A percentile compares a stretch with the other conserved stretches of the same genome.
These are phyloP conservation scores for Anarhynchus alexandrinus DNA, from an alignment of 2,113 vertebrate species.

Conservation along the genomic window DNA sequence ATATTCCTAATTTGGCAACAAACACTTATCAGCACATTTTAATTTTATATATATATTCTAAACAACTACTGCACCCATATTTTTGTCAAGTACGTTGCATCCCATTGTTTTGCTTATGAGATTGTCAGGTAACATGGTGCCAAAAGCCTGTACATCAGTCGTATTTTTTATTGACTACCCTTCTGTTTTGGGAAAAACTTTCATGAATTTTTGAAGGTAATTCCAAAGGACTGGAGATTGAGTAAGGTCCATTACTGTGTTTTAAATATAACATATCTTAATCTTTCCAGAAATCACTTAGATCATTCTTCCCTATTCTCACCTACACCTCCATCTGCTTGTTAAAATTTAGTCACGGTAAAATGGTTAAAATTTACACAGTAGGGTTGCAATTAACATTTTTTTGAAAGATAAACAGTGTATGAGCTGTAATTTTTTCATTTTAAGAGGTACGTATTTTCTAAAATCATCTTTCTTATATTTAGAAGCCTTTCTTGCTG, in stretches of 20 bases:
- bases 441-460: not conserved
- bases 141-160: not conserved
- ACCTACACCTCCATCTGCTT: not conserved
- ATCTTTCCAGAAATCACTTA: not conserved
- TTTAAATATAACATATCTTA: not conserved
- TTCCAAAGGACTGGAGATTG: not conserved
- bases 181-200: not conserved
- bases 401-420: not conserved
- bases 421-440: not conserved
- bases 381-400: not conserved
- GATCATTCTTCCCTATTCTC: not conserved
- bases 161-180: not conserved
- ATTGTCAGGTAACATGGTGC: not conserved
- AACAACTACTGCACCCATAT: accelerated
- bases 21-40: not conserved
- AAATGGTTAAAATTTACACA: not conserved
- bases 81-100: not conserved
- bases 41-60: not conserved
- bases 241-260: not conserved
- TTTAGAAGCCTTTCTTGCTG: not conserved
- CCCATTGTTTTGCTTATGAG: not conserved
- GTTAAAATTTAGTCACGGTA: not conserved
- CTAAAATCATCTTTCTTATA: not conserved
- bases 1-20: not conserved
- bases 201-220: not conserved